Base-by-base conservation (phyloP, 2,888 invertebrate genomes). In the Laothoe populi region DNA sequence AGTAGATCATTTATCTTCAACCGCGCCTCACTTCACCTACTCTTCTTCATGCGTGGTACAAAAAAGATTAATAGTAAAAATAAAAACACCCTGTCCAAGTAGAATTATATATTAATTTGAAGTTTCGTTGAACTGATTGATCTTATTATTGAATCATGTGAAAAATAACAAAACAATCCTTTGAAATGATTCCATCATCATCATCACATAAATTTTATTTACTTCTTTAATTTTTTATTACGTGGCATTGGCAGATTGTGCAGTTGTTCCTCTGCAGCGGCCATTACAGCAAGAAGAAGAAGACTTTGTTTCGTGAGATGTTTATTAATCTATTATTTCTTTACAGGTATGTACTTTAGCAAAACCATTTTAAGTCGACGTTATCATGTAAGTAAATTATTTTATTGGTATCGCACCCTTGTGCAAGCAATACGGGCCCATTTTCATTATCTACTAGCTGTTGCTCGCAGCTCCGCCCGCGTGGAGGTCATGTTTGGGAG, bases 341-440 rank as follows among this genome's bases (percentile, higher is more conserved):
- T 53, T 53, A 35, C 53, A 53, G 53, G 53, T 53, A 53, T 53
- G 49, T 53, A 16, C 8, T 53, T 35, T 19, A 48, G 31, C 0
- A 31, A 4, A 4, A 35, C 11, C 4, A 31, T 1, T 53, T 35
- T 19, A 49, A 10, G 2, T 24, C 19, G 11, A 1, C 11, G 0
- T 10, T 31, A 49, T 31, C 11, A 16, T 10, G 53, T 53, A 53
- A 53, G 53, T 53, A 53, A 26, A 4, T n/a, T n/a, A 13, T 23
- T 13, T 3, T 45, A 26, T 26, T 24, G n/a, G 31, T 19, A 44
- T 19, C 1, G 38, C 38, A 10, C 38, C 42, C 16, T 42, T 19
- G 42, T 16, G 19, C 44, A 19, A 44, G 19, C 7, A 19, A 21
- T 44, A 44, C 19, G 19, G 19, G 19, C 7, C 44, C 10, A 44